Base-by-base conservation (phyloP, 35 echinoderm and acorn worm species). In the Acanthaster planci region DNA sequence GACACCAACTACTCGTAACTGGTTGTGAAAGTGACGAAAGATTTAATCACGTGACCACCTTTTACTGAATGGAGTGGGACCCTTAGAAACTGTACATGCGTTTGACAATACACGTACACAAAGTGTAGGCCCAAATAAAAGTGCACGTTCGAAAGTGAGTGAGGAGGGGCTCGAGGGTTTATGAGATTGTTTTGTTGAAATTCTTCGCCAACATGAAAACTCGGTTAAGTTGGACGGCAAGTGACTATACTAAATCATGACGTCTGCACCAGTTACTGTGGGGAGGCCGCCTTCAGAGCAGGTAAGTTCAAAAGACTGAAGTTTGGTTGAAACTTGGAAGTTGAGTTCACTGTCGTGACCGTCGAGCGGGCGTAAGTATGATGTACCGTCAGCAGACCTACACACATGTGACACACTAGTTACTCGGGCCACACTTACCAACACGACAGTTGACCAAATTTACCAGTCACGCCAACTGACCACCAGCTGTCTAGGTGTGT, bases 1-100 rank as follows among this genome's bases (percentile, higher is more conserved):
- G 4, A 47, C 42, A 47, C 12, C 42, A 47, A 47, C 42, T 47
- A 47, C 42, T 47, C 42, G 42, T 47, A 47, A 47, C 42, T 6
- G 12, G 4, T 47, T 47, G 4, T 47, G 12, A 47, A 47, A 47
- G 42, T 47, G 42, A 47, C 12, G 42, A 47, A 47, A 47, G 42
- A 47, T 47, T 47, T 47, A 12, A 47, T 47, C 42, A 47, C 42
- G 42, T 47, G 42, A 47, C 42, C 42, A 47, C 42, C 42, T 47
- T 47, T 47, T 47, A 12, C 42, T 6, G 42, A 12, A 47, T 47
- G 29, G 64, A 26, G 14, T 34, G 64, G 26, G 64, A 31, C 64
- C 64, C 64, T 31, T 72, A 72, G 64, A 72, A 72, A 72, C 64
- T 72, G 64, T 72, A 72, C 64, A 72, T 26, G 30, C 64, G 34